Conservation (phyloP, 2,888 invertebrate species). For the Agriopis aurantiaria region DNA sequence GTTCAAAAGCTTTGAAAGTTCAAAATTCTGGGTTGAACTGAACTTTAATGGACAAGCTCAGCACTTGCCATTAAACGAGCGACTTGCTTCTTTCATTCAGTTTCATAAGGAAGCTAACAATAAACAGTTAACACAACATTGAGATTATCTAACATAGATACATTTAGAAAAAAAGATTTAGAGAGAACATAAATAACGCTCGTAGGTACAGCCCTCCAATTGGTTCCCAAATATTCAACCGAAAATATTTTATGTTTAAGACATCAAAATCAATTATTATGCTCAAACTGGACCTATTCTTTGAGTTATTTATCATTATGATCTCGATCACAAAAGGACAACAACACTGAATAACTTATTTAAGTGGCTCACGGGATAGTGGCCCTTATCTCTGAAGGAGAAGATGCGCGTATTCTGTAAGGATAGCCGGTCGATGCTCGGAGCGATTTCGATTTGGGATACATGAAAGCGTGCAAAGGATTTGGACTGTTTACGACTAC, state of each 20-base stretch:
- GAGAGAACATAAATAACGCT: constrained; percentile 41
- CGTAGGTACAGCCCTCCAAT: constrained; percentile 48
- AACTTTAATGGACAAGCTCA: too few species aligned
- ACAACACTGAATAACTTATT: constrained; percentile 82
- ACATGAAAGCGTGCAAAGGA: constrained; percentile 86
- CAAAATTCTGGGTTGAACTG: too few species aligned
- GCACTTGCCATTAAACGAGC: too few species aligned
- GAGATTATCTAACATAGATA: constrained; percentile 3
- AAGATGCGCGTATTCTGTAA: constrained; percentile 63
- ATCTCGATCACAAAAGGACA: constrained; percentile 83
- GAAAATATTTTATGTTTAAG: constrained; percentile 78
- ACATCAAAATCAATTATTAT: constrained; percentile 86
- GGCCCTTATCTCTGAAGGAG: constrained; percentile 57
- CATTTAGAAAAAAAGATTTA: constrained; percentile 14
- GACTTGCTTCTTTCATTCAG: too few species aligned
- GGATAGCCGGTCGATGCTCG: constrained; percentile 66
- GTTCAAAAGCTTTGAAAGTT: too few species aligned
- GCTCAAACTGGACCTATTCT: constrained; percentile 80
- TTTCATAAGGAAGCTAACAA: not conserved
- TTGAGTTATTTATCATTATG: constrained; percentile 84
- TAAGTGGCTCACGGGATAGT: constrained; percentile 64
- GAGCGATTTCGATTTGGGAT: constrained; percentile 85
- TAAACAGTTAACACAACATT: not conserved
- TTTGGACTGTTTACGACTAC: constrained; percentile 86
- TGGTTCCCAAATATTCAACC: constrained; percentile 62